phyloP scores from a whole-genome alignment of 2,797 vertebrate species.

The Carcharodon carcharias region DNA sequence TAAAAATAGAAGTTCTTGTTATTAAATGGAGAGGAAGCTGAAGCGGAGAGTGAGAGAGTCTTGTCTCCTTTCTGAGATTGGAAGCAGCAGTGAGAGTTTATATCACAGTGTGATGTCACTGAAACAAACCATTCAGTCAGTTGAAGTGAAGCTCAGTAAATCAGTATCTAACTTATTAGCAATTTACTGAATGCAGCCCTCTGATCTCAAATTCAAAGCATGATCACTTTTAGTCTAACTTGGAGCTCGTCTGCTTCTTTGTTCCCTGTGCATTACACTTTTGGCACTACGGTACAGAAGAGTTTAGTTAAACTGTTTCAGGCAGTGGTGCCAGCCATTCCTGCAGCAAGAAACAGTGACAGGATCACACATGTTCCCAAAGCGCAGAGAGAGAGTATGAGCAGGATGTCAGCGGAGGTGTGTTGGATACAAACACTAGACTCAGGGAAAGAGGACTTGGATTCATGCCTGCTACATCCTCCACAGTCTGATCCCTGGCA shows the following conservation, averaged over 20 bases:
- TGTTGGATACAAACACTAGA: neutral
- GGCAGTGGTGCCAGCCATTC: too few species aligned
- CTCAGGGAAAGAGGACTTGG: neutral
- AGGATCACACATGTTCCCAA: neutral
- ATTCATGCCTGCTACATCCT: neutral
- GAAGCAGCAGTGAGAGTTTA: neutral
- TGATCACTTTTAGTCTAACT: neutral
- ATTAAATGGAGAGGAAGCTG: neutral
- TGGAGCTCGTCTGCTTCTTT: neutral
- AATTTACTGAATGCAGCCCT: neutral
- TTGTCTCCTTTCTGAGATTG: neutral
- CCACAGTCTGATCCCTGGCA: neutral
- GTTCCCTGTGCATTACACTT: neutral
- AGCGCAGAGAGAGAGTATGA: neutral
- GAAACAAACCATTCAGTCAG: neutral
- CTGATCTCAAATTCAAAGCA: neutral
- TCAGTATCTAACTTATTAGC: neutral
- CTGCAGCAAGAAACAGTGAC: neutral
- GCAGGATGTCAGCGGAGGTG: neutral
- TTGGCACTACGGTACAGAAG: neutral
- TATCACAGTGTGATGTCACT: neutral
- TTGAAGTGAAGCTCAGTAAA: neutral
- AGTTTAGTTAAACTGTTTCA: neutral
- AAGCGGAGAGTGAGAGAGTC: neutral
- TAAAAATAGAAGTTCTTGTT: neutral